Percentiles rank a stretch among this genome's conserved stretches.
Evolutionary conservation across 2,113 vertebrate genomes (phyloP).

Genomic region (Semicossyphus pulcher): DNA sequence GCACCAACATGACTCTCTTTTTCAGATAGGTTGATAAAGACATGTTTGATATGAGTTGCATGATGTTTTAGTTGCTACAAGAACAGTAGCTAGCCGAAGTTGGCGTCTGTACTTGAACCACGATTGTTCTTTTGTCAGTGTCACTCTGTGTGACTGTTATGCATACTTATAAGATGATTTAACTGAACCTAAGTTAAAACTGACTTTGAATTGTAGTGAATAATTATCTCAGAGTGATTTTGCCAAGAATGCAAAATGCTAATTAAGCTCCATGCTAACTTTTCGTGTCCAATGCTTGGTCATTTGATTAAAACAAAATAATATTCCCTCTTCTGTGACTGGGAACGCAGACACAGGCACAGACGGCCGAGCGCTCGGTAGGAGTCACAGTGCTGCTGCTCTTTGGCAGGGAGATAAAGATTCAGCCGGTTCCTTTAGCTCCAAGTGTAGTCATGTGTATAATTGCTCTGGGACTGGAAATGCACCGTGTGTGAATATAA

Average conservation of each 20-base stretch:
- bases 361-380: conserved; percentile 59
- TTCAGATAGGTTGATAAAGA: not conserved
- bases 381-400: conserved; percentile 69
- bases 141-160: conserved; percentile 20
- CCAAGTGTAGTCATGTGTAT: conserved; percentile 82
- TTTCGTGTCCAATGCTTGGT: conserved; percentile 52
- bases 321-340: conserved; percentile 77
- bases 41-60: no score
- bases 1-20: no score
- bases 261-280: conserved; percentile 42
- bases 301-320: conserved; percentile 76
- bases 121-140: conserved; percentile 22
- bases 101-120: not conserved
- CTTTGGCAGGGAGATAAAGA: conserved; percentile 81
- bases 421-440: conserved; percentile 76
- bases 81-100: not conserved
- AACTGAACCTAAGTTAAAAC: conserved; percentile 28
- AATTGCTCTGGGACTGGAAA: conserved; percentile 83
- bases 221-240: conserved; percentile 53
- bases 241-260: conserved; percentile 64
- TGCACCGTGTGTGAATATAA: conserved; percentile 83
- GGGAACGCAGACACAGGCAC: conserved; percentile 73
- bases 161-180: conserved; percentile 12
- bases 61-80: not conserved
- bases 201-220: conserved; percentile 36